Base-by-base conservation (phyloP, 2,888 invertebrate species). In the Pyrocoelia pectoralis region DNA sequence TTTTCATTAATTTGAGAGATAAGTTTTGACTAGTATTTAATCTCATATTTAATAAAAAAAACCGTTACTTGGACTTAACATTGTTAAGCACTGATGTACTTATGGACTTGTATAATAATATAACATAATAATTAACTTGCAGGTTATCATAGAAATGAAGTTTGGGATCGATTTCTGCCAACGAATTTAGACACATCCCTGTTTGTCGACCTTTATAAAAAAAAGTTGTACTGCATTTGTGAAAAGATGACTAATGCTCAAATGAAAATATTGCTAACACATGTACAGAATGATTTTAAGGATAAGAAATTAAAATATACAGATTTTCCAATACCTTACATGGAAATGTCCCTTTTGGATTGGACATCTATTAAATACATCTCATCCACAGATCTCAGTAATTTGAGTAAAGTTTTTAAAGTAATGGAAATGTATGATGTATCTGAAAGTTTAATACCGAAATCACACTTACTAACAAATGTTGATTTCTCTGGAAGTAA, bases 151-250 rank as follows among this genome's bases (percentile, higher is more conserved):
- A 72, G 72, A 61, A 28, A 56, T 12, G 65, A 69, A 18, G 53
- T 75, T 13, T 65, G 60, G 13, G 46, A 24, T 10, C 62, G 64
- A 49, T 78, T 72, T 59, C 15, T 75, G 18, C 76, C 77, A n/a
- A 48, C 54, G 17, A 62, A 55, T 46, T 46, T 15, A n/a, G 40
- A 55, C 6, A 73, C 79, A 0, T 68, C 78, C 4, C 58, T 82
- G 4, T 73, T 77, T 59, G 74, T 86, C 10, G 80, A 83, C 72
- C 80, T 80, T 9, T 59, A 82, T 12, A 73, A 83, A 2, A 86
- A 86, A 74, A 77, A 76, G 0, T 68, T 84, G 1, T 85, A 83
- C 71, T 56, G 70, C 1, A 70, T 85, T 12, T 82, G 83, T 61
- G 85, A 86, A 62, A 74, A 78, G 52, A 70, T 85, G 52, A 72